phyloP scores from a whole-genome alignment of 2,797 vertebrate genomes.

The Poeciliopsis infans region DNA sequence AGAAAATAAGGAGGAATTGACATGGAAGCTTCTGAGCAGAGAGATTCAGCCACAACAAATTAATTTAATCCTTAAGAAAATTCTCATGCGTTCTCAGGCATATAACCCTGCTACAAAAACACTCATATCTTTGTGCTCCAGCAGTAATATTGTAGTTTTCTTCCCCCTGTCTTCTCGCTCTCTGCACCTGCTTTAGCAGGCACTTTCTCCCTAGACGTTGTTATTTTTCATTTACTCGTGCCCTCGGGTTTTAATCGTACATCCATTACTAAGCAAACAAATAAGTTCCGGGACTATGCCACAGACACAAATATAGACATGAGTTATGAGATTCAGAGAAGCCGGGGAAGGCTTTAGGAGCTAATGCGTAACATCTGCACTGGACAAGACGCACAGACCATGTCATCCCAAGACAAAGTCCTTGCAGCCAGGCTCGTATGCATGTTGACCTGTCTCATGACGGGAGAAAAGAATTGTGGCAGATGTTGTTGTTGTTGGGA shows the following conservation, averaged over 20 bases:
- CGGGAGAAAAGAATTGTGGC: conserved; percentile 15
- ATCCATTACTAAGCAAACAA: conserved; percentile 84
- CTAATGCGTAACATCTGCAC: conserved; percentile 82
- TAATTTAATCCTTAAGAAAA: conserved; percentile 74
- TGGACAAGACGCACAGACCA: conserved; percentile 61
- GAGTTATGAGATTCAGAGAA: conserved; percentile 82
- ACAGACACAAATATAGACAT: conserved; percentile 85
- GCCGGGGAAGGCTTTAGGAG: conserved; percentile 71
- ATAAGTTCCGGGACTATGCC: conserved; percentile 79
- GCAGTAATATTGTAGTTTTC: conserved; percentile 71
- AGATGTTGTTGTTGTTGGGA: conserved; percentile 37
- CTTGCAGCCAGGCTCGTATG: conserved; percentile 34
- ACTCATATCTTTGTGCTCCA: conserved; percentile 68
- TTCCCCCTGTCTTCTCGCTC: conserved; percentile 38
- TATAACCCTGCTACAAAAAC: conserved; percentile 75
- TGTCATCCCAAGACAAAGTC: conserved; percentile 58
- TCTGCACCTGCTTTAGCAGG: conserved; percentile 78
- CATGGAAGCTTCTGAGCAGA: conserved; percentile 43
- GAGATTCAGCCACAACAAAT: conserved; percentile 71
- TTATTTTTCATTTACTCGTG: conserved; percentile 86
- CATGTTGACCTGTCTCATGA: conserved; percentile 50
- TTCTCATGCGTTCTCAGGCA: conserved; percentile 73
- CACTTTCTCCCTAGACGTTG: conserved; percentile 73
- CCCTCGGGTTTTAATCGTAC: conserved; percentile 83
- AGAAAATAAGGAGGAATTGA: conserved; percentile 50